phyloP scores from a whole-genome alignment of 1,140 invertebrate genomes.

The Dendrolimus punctatus region DNA sequence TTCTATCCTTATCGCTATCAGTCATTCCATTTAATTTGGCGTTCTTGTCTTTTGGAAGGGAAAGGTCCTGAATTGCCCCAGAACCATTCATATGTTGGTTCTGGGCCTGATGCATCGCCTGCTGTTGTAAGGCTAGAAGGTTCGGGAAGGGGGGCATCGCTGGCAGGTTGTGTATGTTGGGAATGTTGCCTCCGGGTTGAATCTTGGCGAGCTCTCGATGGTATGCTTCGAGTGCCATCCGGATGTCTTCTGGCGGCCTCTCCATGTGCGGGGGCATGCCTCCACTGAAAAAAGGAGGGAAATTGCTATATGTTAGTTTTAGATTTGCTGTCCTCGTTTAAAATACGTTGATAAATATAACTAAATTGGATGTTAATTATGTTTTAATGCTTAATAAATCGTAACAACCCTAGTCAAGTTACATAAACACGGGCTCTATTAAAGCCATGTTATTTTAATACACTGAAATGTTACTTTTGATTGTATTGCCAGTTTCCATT shows the following conservation, averaged over 20 bases:
- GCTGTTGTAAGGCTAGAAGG: constrained; percentile 82
- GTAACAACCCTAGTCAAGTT: no score
- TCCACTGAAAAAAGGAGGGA: constrained; percentile 87
- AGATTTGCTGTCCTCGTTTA: constrained; percentile 77
- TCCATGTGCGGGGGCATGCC: constrained; percentile 81
- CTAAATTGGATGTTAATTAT: no score
- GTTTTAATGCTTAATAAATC: no score
- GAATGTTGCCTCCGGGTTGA: constrained; percentile 75
- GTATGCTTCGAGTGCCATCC: constrained; percentile 92
- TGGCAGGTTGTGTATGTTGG: constrained; percentile 73
- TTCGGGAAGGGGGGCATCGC: constrained; percentile 76
- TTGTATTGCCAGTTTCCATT: no score
- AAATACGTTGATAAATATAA: constrained; percentile 15
- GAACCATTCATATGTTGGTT: constrained; percentile 74
- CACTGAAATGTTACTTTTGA: no score
- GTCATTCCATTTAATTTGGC: constrained; percentile 81
- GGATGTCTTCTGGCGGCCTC: constrained; percentile 79
- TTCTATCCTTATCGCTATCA: constrained; percentile 76
- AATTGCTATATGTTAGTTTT: constrained; percentile 79
- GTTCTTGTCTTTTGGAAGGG: constrained; percentile 84
- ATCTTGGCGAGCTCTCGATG: constrained; percentile 92
- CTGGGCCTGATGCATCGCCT: constrained; percentile 77
- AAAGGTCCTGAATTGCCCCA: constrained; percentile 87
- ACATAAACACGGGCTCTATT: no score
- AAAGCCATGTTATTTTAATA: no score